Conservation (phyloP, 2,797 vertebrate species). For the Acanthurus leucopareius region DNA sequence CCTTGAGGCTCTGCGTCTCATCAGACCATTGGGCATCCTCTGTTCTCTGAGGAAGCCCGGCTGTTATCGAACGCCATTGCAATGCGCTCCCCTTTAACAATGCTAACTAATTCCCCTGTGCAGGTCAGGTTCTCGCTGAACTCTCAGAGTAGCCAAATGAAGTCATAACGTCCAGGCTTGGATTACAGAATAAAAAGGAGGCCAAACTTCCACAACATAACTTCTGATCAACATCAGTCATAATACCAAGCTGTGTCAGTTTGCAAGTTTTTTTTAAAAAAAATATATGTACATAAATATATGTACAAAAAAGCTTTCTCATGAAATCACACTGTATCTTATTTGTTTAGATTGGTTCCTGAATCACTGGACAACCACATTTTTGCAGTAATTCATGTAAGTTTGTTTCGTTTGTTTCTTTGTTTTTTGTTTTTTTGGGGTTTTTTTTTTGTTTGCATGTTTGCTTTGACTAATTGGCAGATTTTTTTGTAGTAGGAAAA, state of each 20-base stretch:
- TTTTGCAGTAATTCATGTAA: not conserved
- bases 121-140: conserved; percentile 68
- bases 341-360: not conserved
- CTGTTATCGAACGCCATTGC: conserved; percentile 70
- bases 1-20: conserved; percentile 54
- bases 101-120: conserved; percentile 70
- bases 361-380: not conserved
- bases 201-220: not conserved
- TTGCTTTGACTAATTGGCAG: not conserved
- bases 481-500: conserved; percentile 1
- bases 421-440: no score
- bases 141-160: conserved; percentile 53
- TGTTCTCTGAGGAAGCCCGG: conserved; percentile 71
- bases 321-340: not conserved
- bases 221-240: not conserved
- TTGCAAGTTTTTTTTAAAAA: not conserved
- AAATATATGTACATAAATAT: not conserved
- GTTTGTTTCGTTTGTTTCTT: not conserved
- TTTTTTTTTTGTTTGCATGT: no score
- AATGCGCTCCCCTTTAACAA: conserved; percentile 55
- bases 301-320: no score
- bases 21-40: conserved; percentile 76
- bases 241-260: not conserved
- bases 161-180: conserved; percentile 40
- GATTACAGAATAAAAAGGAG: conserved; percentile 41